These are phyloP conservation scores for Cheilinus undulatus DNA, from an alignment of 2,113 vertebrate species.

Conservation along the genomic window DNA sequence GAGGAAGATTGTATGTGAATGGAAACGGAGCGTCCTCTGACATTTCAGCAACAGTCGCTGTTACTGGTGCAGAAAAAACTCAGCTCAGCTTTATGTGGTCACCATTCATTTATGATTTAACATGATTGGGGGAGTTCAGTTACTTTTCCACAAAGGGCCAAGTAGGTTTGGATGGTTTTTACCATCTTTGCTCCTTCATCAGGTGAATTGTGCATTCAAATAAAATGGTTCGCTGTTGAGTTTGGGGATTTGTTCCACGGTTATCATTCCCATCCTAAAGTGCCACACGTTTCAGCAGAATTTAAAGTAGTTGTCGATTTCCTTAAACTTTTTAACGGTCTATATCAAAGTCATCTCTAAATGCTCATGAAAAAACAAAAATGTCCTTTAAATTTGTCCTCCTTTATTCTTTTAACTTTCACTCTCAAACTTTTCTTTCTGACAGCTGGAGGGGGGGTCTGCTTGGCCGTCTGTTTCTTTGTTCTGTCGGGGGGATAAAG, in stretches of 20 bases:
- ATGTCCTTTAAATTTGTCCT: constrained; percentile 27
- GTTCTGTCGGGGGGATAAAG: constrained; percentile 29
- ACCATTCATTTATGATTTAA: too few relatives aligned
- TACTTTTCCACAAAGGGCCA: too few relatives aligned
- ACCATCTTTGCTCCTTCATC: too few relatives aligned
- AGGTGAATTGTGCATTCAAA: too few relatives aligned
- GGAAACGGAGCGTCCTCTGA: not conserved
- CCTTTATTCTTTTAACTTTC: constrained; percentile 20
- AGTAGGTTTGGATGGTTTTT: too few relatives aligned
- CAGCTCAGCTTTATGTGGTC: too few relatives aligned
- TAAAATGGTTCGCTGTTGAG: too few relatives aligned
- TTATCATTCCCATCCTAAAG: too few relatives aligned
- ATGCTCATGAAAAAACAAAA: not conserved
- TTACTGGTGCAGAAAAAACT: constrained; percentile 66
- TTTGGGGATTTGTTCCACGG: too few relatives aligned
- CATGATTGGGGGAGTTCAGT: constrained; percentile 32
- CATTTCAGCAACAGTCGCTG: constrained; percentile 40
- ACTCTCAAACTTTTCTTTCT: not conserved
- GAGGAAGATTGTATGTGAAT: constrained; percentile 4
- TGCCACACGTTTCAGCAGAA: too few relatives aligned
- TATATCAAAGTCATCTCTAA: not conserved
- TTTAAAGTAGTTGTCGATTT: too few relatives aligned
- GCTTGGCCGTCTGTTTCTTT: constrained; percentile 15
- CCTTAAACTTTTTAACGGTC: too few relatives aligned
- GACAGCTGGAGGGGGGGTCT: constrained; percentile 1